Evolutionary conservation across 2,888 invertebrate species (phyloP), one percentile per base, ranked within the genome.

Genomic region (Trachelus iudaicus): DNA sequence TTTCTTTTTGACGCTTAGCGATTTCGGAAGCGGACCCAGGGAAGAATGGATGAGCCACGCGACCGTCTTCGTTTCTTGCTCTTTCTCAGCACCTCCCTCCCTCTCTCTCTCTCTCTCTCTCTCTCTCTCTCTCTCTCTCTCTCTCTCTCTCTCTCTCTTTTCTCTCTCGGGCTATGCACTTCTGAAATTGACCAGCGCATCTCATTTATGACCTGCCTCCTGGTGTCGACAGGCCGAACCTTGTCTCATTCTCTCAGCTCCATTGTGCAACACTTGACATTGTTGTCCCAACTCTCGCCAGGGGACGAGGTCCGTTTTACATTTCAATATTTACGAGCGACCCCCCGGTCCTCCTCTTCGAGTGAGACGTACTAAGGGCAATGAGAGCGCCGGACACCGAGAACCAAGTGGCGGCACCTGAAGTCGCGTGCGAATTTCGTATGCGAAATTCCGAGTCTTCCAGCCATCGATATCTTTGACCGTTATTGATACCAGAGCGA

Each of bases 271-370:
- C 82, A 78, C 81, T 77, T 81, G 81, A 81, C 82, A 81, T 80
- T 85, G 83, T 85, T 84, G 84, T 80, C 83, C 85, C 85, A 88
- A 88, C 86, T 87, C 86, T 85, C 87, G 81, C 83, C 85, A 75
- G 84, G 85, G 77, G 84, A 73, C 73, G 77, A 35, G 77, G 76
- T 69, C 30, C 71, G 71, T 71, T 71, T 71, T 23, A 13, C 56
- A 56, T 56, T 56, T 56, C 23, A 56, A 56, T 56, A 56, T 56
- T 56, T 56, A 56, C 56, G 56, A 56, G 23, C 56, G 23, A 23
- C 23, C 35, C 12, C 9, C 56, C 23, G 56, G 56, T 23, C 56
- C 56, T 23, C 56, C 23, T 56, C 56, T 0, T 56, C 15, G 56
- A 56, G 23, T 1, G 23, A 56, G 56, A 56, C 56, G 23, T 9